Conservation (phyloP, 30 jellyfish, hydroid and myxozoan species). For the Cassiopea andromeda region DNA sequence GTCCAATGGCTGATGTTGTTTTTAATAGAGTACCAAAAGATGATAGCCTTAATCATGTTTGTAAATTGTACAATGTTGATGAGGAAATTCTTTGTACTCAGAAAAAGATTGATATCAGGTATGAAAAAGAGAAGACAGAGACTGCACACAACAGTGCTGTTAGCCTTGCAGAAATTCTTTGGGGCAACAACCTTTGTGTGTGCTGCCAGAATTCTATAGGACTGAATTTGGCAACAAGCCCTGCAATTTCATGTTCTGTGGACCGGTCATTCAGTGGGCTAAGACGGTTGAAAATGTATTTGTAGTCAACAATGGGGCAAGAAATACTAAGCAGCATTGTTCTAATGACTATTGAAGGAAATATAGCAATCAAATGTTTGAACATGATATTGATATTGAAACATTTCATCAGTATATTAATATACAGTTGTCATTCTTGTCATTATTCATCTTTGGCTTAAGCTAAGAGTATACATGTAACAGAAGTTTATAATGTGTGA, state of each 20-base stretch:
- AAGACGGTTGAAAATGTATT: slow-evolving; percentile 25
- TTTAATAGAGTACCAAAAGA: neutral
- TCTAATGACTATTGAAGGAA: slow-evolving; percentile 15
- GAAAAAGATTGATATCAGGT: neutral
- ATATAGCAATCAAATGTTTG: neutral
- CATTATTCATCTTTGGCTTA: too few relatives aligned
- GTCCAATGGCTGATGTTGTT: neutral
- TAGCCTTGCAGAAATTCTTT: neutral
- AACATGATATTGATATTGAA: neutral
- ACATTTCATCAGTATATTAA: too few relatives aligned
- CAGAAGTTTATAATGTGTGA: too few relatives aligned
- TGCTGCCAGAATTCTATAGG: slow-evolving; percentile 40
- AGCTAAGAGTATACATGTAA: too few relatives aligned
- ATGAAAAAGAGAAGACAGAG: neutral
- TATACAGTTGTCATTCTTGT: too few relatives aligned
- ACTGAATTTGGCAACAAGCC: slow-evolving; percentile 45
- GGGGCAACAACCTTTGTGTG: slow-evolving; percentile 42
- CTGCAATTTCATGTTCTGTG: slow-evolving; percentile 51
- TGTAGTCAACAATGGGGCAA: slow-evolving; percentile 51
- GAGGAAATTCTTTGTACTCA: neutral
- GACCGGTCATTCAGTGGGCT: slow-evolving; percentile 43
- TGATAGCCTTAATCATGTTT: neutral
- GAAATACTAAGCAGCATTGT: slow-evolving; percentile 39
- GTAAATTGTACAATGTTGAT: neutral
- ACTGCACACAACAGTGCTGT: neutral